Percentiles rank a stretch among this genome's conserved stretches.
Conservation (phyloP, 2,797 vertebrate species). For the Phrynocephalus vlangalii region DNA sequence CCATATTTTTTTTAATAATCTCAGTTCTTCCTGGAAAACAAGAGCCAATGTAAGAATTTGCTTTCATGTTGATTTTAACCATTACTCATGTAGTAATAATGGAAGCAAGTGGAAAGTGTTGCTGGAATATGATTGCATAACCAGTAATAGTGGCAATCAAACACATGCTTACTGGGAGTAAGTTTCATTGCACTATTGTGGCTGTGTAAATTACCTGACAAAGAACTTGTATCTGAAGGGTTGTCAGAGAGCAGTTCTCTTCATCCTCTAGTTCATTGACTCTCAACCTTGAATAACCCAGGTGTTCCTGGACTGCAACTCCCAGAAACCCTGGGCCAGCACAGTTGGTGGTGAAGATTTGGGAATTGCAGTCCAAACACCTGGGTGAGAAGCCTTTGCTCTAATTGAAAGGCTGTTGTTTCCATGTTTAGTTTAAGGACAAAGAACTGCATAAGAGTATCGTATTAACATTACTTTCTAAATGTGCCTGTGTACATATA, state of each 20-base stretch:
- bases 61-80: background rate
- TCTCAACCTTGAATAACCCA: too few species aligned
- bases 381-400: too few species aligned
- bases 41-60: background rate
- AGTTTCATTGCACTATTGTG: background rate
- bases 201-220: background rate
- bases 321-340: too few species aligned
- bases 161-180: background rate
- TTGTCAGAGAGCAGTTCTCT: too few species aligned
- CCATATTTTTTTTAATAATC: background rate
- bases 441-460: background rate
- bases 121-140: background rate
- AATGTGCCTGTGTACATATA: background rate
- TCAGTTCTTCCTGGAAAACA: background rate
- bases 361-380: too few species aligned
- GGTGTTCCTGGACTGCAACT: too few species aligned
- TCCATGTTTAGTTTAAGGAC: background rate
- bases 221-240: too few species aligned
- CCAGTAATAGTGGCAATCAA: background rate
- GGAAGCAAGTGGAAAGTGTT: background rate
- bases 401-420: background rate
- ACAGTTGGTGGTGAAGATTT: too few species aligned
- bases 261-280: too few species aligned
- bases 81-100: background rate
- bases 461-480: background rate